Base-by-base conservation (phyloP, 2,797 vertebrate genomes). In the Florisuga fusca region DNA sequence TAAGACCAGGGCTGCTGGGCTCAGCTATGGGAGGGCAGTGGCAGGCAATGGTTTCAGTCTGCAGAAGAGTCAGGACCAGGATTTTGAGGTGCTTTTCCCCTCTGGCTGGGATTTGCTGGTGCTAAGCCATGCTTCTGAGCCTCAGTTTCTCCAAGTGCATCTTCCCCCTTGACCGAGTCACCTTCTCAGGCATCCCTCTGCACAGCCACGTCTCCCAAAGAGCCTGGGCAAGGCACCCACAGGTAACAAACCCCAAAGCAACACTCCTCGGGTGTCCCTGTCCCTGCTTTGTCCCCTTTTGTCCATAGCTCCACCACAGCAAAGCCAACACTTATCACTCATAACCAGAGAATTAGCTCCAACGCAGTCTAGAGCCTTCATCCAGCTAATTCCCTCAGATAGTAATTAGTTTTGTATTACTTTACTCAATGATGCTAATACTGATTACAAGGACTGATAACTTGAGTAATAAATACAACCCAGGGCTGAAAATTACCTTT, bases 361-460 rank as follows among this genome's bases (percentile, higher is more conserved):
- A 36, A 41, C 1, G 6, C 6, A 20, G 31, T 22, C 83, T 25
- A 9, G 38, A 41, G 77, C 43, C 46, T 68, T 50, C 63, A 7
- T 12, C 64, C n/a, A 8, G 33, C 82, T 96, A 77, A 96, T 91
- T 88, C 84, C 15, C 84, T 79, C 66, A 73, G 95, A 68, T 74
- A 26, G 92, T 94, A 96, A 97, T 96, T 97, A 96, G 97, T 83
- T 96, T 79, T 83, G 93, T 89, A 73, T 94, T 77, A 71, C 96
- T 97, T 95, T 93, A 27, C 57, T 14, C 31, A 20, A 79, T 43
- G 93, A 89, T 93, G 94, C 91, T 97, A 92, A 95, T 93, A 86
- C 96, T 84, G 97, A 97, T 96, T 94, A 89, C 95, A 84, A 94
- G 95, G 96, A 78, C 93, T 75, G 91, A 93, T 96, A 97, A 97